phyloP scores from a whole-genome alignment of 2,113 vertebrate species.

The Microcebus griseorufus region DNA sequence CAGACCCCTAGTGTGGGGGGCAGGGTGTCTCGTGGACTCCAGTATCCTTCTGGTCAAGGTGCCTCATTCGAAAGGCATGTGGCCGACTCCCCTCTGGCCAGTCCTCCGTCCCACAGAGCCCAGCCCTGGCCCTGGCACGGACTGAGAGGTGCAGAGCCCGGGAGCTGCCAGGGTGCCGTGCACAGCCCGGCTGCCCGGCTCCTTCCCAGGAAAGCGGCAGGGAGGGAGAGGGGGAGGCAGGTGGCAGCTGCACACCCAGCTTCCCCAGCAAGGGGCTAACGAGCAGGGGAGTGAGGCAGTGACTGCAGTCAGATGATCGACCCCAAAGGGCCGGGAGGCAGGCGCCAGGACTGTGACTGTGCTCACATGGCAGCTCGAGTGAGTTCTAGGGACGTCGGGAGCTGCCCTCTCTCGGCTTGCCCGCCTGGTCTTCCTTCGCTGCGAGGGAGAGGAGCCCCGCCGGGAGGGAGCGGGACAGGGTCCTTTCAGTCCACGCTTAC shows the following conservation, averaged over 20 bases:
- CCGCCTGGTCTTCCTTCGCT: accelerated
- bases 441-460: not conserved
- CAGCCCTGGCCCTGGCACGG: not conserved
- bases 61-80: not conserved
- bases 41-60: not conserved
- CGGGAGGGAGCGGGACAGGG: not conserved
- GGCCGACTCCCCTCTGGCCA: not conserved
- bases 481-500: not conserved
- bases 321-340: not conserved
- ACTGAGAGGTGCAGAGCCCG: not conserved
- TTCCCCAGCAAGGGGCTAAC: not conserved
- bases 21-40: not conserved
- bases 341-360: accelerated
- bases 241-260: accelerated
- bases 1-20: too few species aligned
- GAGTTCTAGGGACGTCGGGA: not conserved
- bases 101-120: not conserved
- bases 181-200: not conserved
- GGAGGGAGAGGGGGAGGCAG: not conserved
- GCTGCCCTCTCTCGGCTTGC: not conserved
- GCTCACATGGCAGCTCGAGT: not conserved
- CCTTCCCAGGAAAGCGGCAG: not conserved
- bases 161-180: not conserved
- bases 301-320: not conserved
- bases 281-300: not conserved